Conservation (phyloP, 37 sponge, comb jelly and placozoan species). For the Cladorhizidae sp. region DNA sequence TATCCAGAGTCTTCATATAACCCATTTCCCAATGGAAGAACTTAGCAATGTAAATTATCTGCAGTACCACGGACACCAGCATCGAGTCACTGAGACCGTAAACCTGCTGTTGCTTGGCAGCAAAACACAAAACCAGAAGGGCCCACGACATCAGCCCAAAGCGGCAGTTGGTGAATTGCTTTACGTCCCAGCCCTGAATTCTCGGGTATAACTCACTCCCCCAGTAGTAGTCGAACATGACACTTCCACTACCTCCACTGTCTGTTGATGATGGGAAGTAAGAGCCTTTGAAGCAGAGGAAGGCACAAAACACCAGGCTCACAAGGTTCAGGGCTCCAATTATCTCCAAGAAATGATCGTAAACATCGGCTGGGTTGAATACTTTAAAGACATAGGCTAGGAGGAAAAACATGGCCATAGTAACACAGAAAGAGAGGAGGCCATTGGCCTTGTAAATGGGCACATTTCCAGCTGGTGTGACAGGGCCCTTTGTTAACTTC, state of each 20-base stretch:
- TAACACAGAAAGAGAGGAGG: slow-evolving; percentile 34
- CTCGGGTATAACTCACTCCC: slow-evolving; percentile 83
- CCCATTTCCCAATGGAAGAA: slow-evolving; percentile 89
- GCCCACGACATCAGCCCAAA: slow-evolving; percentile 84
- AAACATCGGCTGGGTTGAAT: slow-evolving; percentile 64
- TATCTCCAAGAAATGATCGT: slow-evolving; percentile 65
- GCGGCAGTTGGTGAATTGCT: slow-evolving; percentile 77
- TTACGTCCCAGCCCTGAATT: slow-evolving; percentile 71
- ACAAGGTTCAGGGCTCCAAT: slow-evolving; percentile 65
- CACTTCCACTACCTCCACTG: slow-evolving; percentile 38
- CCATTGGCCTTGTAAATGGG: slow-evolving; percentile 76
- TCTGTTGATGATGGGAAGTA: slow-evolving; percentile 63
- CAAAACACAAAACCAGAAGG: slow-evolving; percentile 56
- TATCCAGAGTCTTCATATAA: slow-evolving; percentile 76
- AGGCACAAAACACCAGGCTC: slow-evolving; percentile 48
- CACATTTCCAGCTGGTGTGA: slow-evolving; percentile 65
- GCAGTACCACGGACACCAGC: slow-evolving; percentile 59
- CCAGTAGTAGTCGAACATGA: slow-evolving; percentile 80
- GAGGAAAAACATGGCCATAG: slow-evolving; percentile 27
- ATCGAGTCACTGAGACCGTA: slow-evolving; percentile 73
- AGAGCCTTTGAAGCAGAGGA: slow-evolving; percentile 54
- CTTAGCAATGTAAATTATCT: slow-evolving; percentile 76
- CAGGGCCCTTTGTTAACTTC: slow-evolving; percentile 33
- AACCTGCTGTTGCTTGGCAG: slow-evolving; percentile 61
- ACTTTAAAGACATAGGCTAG: slow-evolving; percentile 45